phyloP scores from a whole-genome alignment of 1,140 invertebrate species.

The Octopus sinensis region DNA sequence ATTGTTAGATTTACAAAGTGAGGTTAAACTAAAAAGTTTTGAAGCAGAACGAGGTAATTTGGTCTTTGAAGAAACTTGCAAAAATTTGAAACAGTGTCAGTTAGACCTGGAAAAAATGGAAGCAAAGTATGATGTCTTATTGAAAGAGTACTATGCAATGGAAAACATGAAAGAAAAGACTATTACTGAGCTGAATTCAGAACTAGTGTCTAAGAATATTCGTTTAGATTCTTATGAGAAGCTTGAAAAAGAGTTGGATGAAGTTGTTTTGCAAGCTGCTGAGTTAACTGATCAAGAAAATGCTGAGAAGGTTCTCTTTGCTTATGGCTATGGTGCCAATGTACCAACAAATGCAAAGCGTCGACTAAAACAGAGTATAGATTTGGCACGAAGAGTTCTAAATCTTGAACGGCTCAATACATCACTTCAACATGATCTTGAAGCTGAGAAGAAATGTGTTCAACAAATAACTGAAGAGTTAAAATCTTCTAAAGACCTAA shows the following conservation, averaged over 20 bases:
- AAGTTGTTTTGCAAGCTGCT: conserved; percentile 57
- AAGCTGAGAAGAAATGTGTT: conserved; percentile 37
- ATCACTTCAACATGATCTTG: conserved; percentile 45
- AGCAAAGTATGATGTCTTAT: conserved; percentile 55
- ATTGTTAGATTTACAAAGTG: conserved; percentile 48
- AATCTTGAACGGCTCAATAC: conserved; percentile 54
- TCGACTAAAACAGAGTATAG: conserved; percentile 56
- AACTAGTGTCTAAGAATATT: conserved; percentile 43
- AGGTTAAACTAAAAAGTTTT: conserved; percentile 55
- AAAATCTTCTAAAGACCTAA: conserved; percentile 46
- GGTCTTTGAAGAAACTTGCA: conserved; percentile 53
- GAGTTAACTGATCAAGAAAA: conserved; percentile 54
- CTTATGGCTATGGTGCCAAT: conserved; percentile 57
- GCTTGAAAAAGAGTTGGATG: conserved; percentile 56
- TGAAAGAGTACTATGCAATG: conserved; percentile 55
- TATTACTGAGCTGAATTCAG: conserved; percentile 48
- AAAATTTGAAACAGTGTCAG: conserved; percentile 49
- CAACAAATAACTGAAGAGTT: conserved; percentile 31
- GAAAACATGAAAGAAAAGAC: conserved; percentile 46
- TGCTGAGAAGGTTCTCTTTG: conserved; percentile 54
- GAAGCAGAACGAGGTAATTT: conserved; percentile 52
- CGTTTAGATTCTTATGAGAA: conserved; percentile 54
- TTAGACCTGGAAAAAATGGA: conserved; percentile 56
- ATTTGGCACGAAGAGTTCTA: conserved; percentile 54
- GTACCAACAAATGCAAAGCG: conserved; percentile 54